phyloP scores from a whole-genome alignment of 2,113 vertebrate genomes.

The Colinus virginianus region DNA sequence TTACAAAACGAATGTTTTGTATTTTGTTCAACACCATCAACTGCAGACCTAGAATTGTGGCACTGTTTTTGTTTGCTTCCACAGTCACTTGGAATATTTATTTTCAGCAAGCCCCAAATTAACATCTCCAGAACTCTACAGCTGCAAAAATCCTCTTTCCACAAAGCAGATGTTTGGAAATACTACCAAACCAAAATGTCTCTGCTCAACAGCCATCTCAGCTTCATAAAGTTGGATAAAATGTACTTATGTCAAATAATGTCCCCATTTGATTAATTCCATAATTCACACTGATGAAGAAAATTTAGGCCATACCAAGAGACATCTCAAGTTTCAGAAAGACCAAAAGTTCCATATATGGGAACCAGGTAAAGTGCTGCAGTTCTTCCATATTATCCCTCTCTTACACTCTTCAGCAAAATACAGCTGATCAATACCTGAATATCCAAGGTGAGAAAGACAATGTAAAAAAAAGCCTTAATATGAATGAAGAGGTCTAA shows the following conservation, averaged over 20 bases:
- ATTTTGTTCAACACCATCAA: not conserved
- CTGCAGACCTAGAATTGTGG: not conserved
- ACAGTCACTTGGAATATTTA: not conserved
- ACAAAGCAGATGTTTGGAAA: not conserved
- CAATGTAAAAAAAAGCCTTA: not conserved
- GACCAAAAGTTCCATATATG: not conserved
- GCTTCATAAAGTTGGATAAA: not conserved
- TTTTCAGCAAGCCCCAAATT: not conserved
- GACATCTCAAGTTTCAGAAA: not conserved
- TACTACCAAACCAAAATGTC: not conserved
- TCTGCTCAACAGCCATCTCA: not conserved
- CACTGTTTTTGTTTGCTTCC: not conserved
- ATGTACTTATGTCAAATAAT: not conserved
- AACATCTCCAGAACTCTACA: not conserved
- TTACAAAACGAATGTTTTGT: not conserved
- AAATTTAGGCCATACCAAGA: not conserved
- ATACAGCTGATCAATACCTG: not conserved
- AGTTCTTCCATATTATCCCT: not conserved
- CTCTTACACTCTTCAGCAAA: not conserved
- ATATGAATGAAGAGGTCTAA: not conserved
- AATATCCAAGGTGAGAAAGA: not conserved
- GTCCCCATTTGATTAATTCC: not conserved
- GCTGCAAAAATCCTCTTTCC: not conserved
- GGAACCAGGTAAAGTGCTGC: accelerated
- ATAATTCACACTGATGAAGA: not conserved